Evolutionary conservation across 2,888 invertebrate genomes (phyloP), one percentile per base, ranked within the genome.

Genomic region (Campoplex nolae): DNA sequence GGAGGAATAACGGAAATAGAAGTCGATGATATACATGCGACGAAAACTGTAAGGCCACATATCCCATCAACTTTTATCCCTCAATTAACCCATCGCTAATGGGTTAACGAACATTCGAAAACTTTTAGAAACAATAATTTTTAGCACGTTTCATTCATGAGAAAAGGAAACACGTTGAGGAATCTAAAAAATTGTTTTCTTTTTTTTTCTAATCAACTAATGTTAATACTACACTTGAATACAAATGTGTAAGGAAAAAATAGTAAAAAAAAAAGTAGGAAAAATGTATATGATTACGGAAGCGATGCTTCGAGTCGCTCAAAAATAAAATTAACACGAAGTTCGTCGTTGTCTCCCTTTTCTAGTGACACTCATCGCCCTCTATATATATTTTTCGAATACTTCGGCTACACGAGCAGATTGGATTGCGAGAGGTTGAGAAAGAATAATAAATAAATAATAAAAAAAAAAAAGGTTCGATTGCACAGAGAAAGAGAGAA

Each of bases 351-450:
- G 3, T 51, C 51, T 32, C 32, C 28, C 62, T 62, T 13, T 7
- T 6, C 28, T 16, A 32, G n/a, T 68, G 77, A 78, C 54, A 54
- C 77, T 32, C 16, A 54, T 67, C 68, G 35, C 54, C 54, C 68
- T 9, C 23, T 1, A 35, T 18, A 38, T 1, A 35, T 18, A 38
- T 54, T 42, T n/a, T 11, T 23, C 2, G 23, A 68, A 68, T 23
- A 51, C 8, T 68, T 16, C 51, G 78, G 54, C 13, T 28, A 85
- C 38, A 42, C 65, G 32, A 51, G 18, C 73, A 38, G 58, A 42
- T 75, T 62, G 82, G 8, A 80, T 83, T 76, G 83, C 83, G 79
- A 86, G 56, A 65, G 35, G 68, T 74, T 45, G 48, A 9, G 32
- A 62, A 13, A 16, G 56, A 65, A 71, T 38, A 79, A 71, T 35